These are phyloP conservation scores for Glareola pratincola DNA, from an alignment of 2,113 vertebrate genomes.

Conservation along the genomic window DNA sequence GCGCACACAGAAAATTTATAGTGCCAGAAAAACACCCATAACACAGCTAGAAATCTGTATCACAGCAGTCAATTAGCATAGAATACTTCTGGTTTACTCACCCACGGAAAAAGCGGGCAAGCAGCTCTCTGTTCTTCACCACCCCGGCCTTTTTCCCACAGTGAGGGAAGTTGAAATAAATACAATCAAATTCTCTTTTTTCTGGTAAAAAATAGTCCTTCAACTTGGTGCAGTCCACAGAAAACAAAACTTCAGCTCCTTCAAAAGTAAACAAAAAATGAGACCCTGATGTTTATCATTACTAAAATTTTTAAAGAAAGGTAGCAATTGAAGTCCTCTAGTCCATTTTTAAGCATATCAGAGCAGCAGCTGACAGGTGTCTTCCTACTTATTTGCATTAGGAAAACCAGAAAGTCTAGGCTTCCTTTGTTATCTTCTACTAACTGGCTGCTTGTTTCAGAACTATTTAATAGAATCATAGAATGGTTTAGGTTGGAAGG, in stretches of 20 bases:
- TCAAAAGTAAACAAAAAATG: not conserved
- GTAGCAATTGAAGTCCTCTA: not conserved
- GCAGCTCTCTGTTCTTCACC: conserved; percentile 89
- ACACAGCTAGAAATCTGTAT: not conserved
- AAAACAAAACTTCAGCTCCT: conserved; percentile 85
- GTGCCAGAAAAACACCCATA: not conserved
- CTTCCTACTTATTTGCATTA: fast-evolving
- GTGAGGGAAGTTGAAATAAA: conserved; percentile 96
- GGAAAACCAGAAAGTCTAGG: not conserved
- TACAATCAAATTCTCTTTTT: conserved; percentile 74
- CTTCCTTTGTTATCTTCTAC: not conserved
- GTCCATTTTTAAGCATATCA: not conserved
- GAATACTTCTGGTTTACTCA: conserved; percentile 30
- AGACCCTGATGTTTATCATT: not conserved
- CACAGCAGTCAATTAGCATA: not conserved
- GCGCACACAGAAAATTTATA: not conserved
- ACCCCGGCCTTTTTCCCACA: conserved; percentile 94
- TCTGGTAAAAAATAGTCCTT: conserved; percentile 66
- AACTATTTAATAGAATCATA: not conserved
- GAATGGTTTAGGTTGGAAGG: not conserved
- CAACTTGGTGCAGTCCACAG: conserved; percentile 87
- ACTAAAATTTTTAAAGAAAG: not conserved
- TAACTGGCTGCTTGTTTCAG: fast-evolving
- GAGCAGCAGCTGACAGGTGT: not conserved
- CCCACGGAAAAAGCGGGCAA: conserved; percentile 89